These are phyloP conservation scores for Apotomis turbidana DNA, from an alignment of 2,888 invertebrate species.

Conservation along the genomic window DNA sequence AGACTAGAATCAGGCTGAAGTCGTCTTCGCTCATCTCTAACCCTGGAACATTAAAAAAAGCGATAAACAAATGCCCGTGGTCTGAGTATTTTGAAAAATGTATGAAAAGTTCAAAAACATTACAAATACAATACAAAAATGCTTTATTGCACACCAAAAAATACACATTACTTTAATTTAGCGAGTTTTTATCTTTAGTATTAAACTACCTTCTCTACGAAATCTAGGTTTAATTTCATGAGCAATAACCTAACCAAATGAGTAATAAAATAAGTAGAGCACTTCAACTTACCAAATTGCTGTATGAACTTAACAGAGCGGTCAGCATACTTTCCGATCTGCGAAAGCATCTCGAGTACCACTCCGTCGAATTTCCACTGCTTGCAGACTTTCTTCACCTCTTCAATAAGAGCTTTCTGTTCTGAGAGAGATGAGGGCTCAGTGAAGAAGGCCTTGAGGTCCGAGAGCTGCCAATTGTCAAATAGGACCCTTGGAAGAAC, in stretches of 20 bases:
- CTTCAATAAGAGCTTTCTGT: conserved; percentile 86
- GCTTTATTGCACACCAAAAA: too few species aligned
- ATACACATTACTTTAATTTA: too few species aligned
- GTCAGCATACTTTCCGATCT: conserved; percentile 86
- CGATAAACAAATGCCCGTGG: not conserved
- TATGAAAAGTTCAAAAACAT: too few species aligned
- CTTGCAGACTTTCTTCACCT: conserved; percentile 88
- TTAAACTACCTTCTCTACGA: too few species aligned
- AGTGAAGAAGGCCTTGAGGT: conserved; percentile 88
- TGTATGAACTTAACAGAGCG: conserved; percentile 86
- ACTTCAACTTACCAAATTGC: conserved; percentile 81
- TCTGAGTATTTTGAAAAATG: too few species aligned
- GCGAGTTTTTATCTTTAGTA: too few species aligned
- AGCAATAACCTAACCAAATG: not conserved
- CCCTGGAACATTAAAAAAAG: conserved; percentile 65
- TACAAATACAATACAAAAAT: too few species aligned
- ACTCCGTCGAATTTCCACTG: conserved; percentile 94
- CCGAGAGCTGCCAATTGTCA: conserved; percentile 92
- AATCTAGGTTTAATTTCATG: too few species aligned
- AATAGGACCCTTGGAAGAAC: conserved; percentile 96
- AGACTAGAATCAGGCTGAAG: conserved; percentile 88
- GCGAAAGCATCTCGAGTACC: conserved; percentile 95
- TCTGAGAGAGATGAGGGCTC: conserved; percentile 86
- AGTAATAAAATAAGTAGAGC: conserved; percentile 25
- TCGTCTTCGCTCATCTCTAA: conserved; percentile 81